Base-by-base conservation (phyloP, 1,140 invertebrate genomes). In the Pentalonia nigronervosa region DNA sequence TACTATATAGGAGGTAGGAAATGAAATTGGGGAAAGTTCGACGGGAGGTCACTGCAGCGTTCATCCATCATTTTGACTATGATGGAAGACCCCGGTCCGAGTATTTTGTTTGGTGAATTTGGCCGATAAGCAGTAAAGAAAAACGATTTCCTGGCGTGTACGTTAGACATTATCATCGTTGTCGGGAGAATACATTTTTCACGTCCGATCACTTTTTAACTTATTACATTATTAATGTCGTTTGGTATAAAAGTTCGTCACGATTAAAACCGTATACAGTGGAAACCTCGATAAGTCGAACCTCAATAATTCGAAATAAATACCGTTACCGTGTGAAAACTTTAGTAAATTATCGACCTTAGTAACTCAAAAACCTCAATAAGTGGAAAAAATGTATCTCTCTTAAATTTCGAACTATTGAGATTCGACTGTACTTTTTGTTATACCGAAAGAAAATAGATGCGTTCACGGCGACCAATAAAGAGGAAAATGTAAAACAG, bases 31-130 rank as follows among this genome's bases (percentile, higher is more conserved):
- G 90, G 2, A 91, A 47, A 91, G 60, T 91, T 81, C 91, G 91
- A 84, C 48, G 47, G 81, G 48, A 81, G 76, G 91, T 86, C 91
- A 86, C 23, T 41, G n/a, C 30, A 17, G 21, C 56, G 81, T 93
- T 56, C 91, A 93, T 93, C 91, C 76, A 93, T 93, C 91, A 93
- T 93, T 86, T 93, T 93, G 91, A 93, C 91, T 86, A 93, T 93
- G 91, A 93, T 86, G 81, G 91, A 93, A 84, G 76, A 93, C 91
- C 48, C 34, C 56, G 36, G 76, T 84, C 48, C 91, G 81, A 86
- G 81, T 83, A 83, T 92, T 92, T 92, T 84, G 91, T 93, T 93
- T 17, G 48, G 91, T 20, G 81, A 56, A 53, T 84, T 93, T 56
- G 76, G 48, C 81, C 81, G 48, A 84, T 93, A 92, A 76, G 90